phyloP scores from a whole-genome alignment of 2,888 invertebrate genomes.

The Tuberolachnus salignus region DNA sequence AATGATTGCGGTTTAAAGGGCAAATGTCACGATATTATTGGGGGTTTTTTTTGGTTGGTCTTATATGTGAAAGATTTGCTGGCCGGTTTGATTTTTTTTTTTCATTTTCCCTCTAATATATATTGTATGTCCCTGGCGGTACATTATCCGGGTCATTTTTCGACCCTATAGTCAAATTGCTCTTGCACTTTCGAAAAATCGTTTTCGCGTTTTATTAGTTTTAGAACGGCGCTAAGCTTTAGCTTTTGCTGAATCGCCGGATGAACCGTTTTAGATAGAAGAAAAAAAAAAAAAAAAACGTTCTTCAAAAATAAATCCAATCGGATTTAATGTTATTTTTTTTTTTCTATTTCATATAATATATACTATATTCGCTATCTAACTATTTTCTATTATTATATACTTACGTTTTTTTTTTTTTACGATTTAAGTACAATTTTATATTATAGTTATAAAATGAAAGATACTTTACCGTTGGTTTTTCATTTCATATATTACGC shows the following conservation, averaged over 20 bases:
- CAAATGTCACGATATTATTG: too few relatives aligned
- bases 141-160: background rate
- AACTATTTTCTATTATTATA: too few relatives aligned
- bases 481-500: too few relatives aligned
- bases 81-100: constrained; percentile 9
- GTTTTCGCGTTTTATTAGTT: background rate
- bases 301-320: background rate
- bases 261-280: background rate
- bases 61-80: too few relatives aligned
- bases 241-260: background rate
- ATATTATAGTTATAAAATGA: too few relatives aligned
- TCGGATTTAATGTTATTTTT: background rate
- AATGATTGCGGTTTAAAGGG: too few relatives aligned
- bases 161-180: background rate
- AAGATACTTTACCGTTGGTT: too few relatives aligned
- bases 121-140: background rate
- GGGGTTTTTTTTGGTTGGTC: too few relatives aligned
- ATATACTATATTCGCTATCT: too few relatives aligned
- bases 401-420: too few relatives aligned
- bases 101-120: background rate
- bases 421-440: too few relatives aligned
- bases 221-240: background rate
- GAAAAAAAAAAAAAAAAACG: background rate
- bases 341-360: background rate
- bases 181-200: background rate